Conservation (phyloP, 1,140 invertebrate species). For the Scaptomyza hsui region DNA sequence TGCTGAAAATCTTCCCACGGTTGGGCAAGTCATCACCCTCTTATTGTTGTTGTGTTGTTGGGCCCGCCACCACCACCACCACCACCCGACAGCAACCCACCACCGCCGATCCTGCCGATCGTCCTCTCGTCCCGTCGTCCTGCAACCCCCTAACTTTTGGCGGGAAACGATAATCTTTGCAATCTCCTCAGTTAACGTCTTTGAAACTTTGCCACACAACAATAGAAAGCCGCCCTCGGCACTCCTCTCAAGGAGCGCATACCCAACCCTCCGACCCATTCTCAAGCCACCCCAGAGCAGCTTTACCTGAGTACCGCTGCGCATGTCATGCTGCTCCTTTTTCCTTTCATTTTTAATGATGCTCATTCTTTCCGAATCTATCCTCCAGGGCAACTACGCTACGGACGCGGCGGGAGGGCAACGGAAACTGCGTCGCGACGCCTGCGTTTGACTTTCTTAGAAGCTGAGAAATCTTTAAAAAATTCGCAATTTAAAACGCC, state of each 20-base stretch:
- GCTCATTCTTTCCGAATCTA: conserved; percentile 40
- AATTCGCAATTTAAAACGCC: conserved; percentile 78
- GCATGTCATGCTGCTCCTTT: conserved; percentile 52
- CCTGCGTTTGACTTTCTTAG: conserved; percentile 46
- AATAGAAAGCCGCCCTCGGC: conserved; percentile 47
- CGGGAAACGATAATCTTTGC: conserved; percentile 60
- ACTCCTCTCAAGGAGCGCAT: conserved; percentile 44
- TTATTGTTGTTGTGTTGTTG: conserved; percentile 40
- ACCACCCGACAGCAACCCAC: conserved; percentile 71
- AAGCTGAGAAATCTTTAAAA: conserved; percentile 24
- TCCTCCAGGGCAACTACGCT: conserved; percentile 9
- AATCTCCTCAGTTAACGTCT: conserved; percentile 53
- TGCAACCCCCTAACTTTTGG: conserved; percentile 82
- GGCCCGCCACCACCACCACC: conserved; percentile 48
- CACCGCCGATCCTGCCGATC: conserved; percentile 40
- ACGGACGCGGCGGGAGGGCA: conserved; percentile 34
- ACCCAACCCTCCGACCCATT: conserved; percentile 12
- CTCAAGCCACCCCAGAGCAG: conserved; percentile 42
- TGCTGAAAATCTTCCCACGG: conserved; percentile 79
- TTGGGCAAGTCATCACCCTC: conserved; percentile 68
- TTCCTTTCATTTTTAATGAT: conserved; percentile 49
- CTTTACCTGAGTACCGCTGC: conserved; percentile 46
- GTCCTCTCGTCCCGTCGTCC: conserved; percentile 28
- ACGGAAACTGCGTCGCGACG: conserved; percentile 34
- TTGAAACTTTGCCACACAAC: conserved; percentile 46